A percentile compares a stretch with the other conserved stretches of the same genome.
These are phyloP conservation scores for Platichthys flesus DNA, from an alignment of 2,113 vertebrate species.

Conservation along the genomic window DNA sequence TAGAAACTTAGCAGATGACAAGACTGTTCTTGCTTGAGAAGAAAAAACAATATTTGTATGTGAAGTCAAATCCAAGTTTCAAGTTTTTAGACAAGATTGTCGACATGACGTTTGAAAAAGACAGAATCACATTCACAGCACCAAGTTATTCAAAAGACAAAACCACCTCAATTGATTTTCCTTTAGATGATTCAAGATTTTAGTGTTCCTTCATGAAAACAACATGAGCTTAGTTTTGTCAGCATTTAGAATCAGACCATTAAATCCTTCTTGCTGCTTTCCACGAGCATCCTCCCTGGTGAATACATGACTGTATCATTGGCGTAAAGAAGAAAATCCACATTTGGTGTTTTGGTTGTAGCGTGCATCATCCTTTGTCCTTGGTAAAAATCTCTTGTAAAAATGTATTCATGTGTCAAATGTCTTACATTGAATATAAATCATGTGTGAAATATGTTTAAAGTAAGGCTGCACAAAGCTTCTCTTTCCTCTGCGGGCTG, in stretches of 20 bases:
- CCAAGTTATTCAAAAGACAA: not conserved
- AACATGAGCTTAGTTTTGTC: not conserved
- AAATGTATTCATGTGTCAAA: conserved; percentile 20
- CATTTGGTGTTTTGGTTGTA: not conserved
- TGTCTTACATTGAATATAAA: conserved; percentile 12
- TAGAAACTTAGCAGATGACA: not conserved
- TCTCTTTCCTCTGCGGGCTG: conserved; percentile 22
- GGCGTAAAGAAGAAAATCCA: not conserved
- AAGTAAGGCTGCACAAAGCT: not conserved
- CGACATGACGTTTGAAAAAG: not conserved
- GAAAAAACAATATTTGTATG: not conserved
- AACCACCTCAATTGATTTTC: not conserved
- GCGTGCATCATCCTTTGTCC: not conserved
- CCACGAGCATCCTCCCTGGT: not conserved
- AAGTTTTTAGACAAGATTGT: not conserved
- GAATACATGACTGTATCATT: not conserved
- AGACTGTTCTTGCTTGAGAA: not conserved
- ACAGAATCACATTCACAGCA: not conserved
- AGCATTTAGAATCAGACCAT: not conserved
- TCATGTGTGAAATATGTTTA: conserved; percentile 26
- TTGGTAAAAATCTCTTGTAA: not conserved
- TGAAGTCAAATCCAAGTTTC: not conserved
- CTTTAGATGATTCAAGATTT: not conserved
- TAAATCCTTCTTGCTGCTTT: not conserved
- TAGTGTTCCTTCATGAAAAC: not conserved